Percentiles rank a stretch among this genome's conserved stretches.
Evolutionary conservation across 1,140 invertebrate genomes (phyloP).

Genomic region (Bombus affinis): DNA sequence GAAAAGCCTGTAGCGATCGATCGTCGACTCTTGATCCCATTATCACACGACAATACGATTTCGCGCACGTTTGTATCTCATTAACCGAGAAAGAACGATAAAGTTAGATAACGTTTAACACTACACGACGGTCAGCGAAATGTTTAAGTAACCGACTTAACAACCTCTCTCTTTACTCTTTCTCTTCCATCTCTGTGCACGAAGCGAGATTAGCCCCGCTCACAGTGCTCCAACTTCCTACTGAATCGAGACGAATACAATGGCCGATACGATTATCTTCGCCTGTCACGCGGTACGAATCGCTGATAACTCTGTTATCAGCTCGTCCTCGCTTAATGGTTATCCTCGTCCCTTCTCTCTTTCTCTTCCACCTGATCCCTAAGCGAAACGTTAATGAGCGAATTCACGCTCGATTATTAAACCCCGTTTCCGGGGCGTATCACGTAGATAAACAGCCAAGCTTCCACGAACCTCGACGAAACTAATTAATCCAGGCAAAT

Average conservation of each 20-base stretch:
- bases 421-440: conserved; percentile 12
- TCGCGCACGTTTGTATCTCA: conserved; percentile 19
- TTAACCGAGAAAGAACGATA: conserved; percentile 22
- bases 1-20: background rate
- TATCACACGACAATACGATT: conserved; percentile 30
- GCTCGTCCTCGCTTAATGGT: conserved; percentile 38
- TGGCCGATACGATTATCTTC: conserved; percentile 48
- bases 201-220: conserved; percentile 15
- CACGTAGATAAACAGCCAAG: conserved; percentile 17
- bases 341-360: background rate
- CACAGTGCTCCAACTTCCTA: background rate
- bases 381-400: conserved; percentile 42
- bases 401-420: conserved; percentile 53
- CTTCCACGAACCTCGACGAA: background rate
- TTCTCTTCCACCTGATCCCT: background rate
- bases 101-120: conserved; percentile 12
- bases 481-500: conserved; percentile 32
- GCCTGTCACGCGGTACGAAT: conserved; percentile 38
- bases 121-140: conserved; percentile 18
- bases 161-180: background rate
- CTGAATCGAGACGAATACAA: conserved; percentile 19
- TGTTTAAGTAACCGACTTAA: conserved; percentile 13
- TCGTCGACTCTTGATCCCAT: conserved; percentile 16
- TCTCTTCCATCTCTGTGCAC: background rate
- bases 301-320: conserved; percentile 48